A percentile compares a stretch with the other conserved stretches of the same genome.
phyloP scores from a whole-genome alignment of 2,888 invertebrate species.

The Epinotia demarniana region DNA sequence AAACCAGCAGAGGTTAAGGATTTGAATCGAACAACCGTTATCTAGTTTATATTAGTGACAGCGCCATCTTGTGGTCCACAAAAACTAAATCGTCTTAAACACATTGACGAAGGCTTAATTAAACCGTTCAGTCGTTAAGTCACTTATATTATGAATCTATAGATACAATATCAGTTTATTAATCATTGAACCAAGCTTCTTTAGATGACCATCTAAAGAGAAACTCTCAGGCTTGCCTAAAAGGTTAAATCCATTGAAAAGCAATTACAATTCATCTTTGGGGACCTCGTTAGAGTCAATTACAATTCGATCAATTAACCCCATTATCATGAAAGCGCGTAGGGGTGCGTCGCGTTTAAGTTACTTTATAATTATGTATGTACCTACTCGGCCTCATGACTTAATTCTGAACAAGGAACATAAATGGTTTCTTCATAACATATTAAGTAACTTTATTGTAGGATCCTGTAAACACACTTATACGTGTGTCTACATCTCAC shows the following conservation, averaged over 20 bases:
- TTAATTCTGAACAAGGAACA: no score
- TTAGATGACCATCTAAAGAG: not conserved
- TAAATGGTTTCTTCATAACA: no score
- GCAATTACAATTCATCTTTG: conserved; percentile 40
- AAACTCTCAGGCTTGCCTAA: not conserved
- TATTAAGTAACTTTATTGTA: no score
- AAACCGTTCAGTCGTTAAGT: not conserved
- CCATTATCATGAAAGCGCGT: conserved; percentile 16
- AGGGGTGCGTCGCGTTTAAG: conserved; percentile 4
- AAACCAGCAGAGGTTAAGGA: no score
- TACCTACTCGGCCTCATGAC: not conserved
- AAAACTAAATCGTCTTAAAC: no score
- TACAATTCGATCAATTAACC: conserved; percentile 41
- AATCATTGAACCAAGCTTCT: conserved; percentile 2
- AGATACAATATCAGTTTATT: not conserved
- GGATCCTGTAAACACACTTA: no score
- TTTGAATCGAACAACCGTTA: no score
- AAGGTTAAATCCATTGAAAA: conserved; percentile 37
- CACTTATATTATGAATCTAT: not conserved
- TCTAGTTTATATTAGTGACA: no score
- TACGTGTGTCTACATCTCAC: no score
- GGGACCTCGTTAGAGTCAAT: conserved; percentile 34
- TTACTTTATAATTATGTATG: conserved; percentile 9
- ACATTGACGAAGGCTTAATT: no score
- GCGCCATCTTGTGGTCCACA: no score